These are phyloP conservation scores for Rhipidura dahli DNA, from an alignment of 2,113 vertebrate genomes.

Conservation along the genomic window DNA sequence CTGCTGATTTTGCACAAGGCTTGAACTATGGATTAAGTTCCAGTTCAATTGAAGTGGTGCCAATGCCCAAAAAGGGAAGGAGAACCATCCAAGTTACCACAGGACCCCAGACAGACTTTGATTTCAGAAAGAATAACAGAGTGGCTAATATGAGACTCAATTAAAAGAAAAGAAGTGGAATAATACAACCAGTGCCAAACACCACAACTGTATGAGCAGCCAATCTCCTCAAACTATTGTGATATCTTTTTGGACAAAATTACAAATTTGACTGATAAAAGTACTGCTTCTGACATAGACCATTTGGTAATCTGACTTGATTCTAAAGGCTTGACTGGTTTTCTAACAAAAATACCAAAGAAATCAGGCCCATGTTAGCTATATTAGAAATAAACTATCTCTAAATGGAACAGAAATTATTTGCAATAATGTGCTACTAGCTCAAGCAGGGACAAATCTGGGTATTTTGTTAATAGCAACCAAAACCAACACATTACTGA, in stretches of 20 bases:
- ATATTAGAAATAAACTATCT: neutral
- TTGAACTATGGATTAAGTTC: neutral
- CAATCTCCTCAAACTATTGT: neutral
- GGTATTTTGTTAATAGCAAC: neutral
- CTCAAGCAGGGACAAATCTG: neutral
- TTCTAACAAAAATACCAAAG: neutral
- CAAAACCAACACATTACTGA: neutral
- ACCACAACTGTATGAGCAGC: neutral
- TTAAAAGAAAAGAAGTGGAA: neutral
- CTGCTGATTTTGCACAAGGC: neutral
- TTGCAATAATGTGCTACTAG: neutral
- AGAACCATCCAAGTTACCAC: neutral
- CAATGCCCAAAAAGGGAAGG: neutral
- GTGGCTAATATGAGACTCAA: neutral
- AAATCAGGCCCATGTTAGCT: neutral
- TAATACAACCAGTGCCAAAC: constrained; percentile 6
- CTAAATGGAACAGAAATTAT: neutral
- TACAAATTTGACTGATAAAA: neutral
- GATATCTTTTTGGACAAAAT: neutral
- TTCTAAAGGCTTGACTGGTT: neutral
- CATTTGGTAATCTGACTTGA: neutral
- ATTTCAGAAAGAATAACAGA: constrained; percentile 32
- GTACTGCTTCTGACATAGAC: neutral
- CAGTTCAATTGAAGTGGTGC: neutral
- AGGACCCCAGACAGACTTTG: constrained; percentile 25